Percentiles rank a stretch among this genome's conserved stretches.
Evolutionary conservation across 2,113 vertebrate genomes (phyloP).

Genomic region (Rhizomys pruinosus): DNA sequence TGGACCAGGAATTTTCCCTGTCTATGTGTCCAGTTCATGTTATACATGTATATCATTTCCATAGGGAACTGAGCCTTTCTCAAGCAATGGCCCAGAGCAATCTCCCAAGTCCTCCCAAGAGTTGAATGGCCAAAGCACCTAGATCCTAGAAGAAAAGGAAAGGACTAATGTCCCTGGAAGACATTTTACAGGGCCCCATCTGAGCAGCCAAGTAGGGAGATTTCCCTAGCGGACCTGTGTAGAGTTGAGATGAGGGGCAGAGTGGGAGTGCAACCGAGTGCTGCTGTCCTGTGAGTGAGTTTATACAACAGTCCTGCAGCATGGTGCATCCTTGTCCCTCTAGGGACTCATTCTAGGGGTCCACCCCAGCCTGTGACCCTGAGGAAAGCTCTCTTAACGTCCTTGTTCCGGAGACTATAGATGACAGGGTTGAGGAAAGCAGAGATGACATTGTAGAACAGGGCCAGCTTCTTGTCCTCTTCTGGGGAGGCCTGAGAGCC

Average conservation of each 20-base stretch:
- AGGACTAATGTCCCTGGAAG: neutral
- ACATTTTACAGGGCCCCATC: neutral
- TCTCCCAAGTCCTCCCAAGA: neutral
- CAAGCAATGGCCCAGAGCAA: neutral
- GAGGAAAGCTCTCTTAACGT: constrained; percentile 71
- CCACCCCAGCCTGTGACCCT: constrained; percentile 50
- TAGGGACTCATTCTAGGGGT: constrained; percentile 28
- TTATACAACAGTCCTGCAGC: neutral
- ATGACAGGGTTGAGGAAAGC: constrained; percentile 79
- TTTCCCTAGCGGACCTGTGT: neutral
- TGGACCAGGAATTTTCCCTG: neutral
- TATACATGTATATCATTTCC: neutral
- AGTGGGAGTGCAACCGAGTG: neutral
- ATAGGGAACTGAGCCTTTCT: neutral
- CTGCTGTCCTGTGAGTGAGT: neutral
- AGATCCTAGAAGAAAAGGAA: neutral
- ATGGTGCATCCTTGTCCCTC: neutral
- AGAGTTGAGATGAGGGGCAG: neutral
- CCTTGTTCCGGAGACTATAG: constrained; percentile 76
- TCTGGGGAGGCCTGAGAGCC: constrained; percentile 61
- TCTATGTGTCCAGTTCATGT: neutral
- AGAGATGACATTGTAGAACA: constrained; percentile 76
- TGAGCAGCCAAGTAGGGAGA: neutral
- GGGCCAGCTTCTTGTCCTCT: constrained; percentile 75
- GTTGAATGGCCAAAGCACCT: neutral